phyloP scores from a whole-genome alignment of 2,113 vertebrate genomes.

The Alosa alosa region DNA sequence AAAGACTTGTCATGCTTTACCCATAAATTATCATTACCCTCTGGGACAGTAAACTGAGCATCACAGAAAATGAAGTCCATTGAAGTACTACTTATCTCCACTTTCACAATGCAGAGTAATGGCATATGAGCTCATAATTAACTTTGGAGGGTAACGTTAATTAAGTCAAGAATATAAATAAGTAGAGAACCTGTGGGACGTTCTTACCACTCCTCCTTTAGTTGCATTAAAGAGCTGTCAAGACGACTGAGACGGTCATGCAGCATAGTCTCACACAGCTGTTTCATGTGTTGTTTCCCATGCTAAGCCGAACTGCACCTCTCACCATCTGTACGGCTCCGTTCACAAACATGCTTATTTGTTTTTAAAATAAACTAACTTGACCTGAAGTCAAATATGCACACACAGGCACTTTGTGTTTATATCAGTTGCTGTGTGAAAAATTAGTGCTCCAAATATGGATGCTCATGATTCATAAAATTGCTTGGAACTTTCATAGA shows the following conservation, averaged over 20 bases:
- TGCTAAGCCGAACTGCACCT: too few species aligned
- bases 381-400: too few species aligned
- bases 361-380: too few species aligned
- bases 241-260: neutral
- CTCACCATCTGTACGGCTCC: neutral
- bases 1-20: neutral
- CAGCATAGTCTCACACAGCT: neutral
- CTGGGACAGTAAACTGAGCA: neutral
- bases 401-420: too few species aligned
- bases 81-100: neutral
- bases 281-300: too few species aligned
- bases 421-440: too few species aligned
- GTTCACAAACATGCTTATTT: neutral
- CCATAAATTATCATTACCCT: neutral
- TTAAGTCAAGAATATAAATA: neutral
- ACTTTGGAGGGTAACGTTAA: neutral
- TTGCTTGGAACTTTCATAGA: too few species aligned
- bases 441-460: too few species aligned
- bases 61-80: neutral
- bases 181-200: neutral
- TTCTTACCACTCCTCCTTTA: neutral
- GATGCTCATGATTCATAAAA: too few species aligned
- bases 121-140: neutral
- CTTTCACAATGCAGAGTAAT: neutral
- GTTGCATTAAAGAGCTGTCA: neutral